phyloP scores from a whole-genome alignment of 2,113 vertebrate genomes.

The Alces alces region DNA sequence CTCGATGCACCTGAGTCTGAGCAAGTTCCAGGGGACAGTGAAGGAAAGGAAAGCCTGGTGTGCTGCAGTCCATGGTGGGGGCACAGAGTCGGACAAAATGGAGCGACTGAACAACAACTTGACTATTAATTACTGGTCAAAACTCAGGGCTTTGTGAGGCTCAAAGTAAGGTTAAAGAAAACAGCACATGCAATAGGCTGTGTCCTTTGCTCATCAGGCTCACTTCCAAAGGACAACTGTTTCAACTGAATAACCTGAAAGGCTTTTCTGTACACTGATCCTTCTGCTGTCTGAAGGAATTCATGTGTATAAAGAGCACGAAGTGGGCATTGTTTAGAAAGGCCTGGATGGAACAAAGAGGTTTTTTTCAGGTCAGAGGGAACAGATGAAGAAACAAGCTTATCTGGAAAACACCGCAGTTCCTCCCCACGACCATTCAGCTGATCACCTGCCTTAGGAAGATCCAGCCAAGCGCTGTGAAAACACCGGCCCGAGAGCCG shows the following conservation, averaged over 20 bases:
- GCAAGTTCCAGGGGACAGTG: not conserved
- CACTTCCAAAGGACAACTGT: not conserved
- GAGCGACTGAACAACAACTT: not conserved
- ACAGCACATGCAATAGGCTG: not conserved
- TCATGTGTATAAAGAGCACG: not conserved
- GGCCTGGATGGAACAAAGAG: not conserved
- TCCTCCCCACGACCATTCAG: conserved; percentile 22
- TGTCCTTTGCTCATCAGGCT: not conserved
- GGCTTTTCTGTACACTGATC: not conserved
- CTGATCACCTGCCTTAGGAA: not conserved
- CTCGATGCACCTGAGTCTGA: not conserved
- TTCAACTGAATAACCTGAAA: not conserved
- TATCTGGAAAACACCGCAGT: not conserved
- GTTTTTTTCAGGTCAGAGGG: not conserved
- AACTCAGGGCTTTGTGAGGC: too few relatives aligned
- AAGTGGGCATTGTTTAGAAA: not conserved
- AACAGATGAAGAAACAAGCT: not conserved
- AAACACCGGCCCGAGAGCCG: not conserved
- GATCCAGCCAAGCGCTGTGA: not conserved
- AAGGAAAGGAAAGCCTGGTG: not conserved
- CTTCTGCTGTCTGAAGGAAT: not conserved
- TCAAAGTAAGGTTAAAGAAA: not conserved
- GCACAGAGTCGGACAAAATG: not conserved
- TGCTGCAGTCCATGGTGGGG: not conserved
- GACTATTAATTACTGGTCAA: not conserved